These are phyloP conservation scores for Sarcophaga rosellei DNA, from an alignment of 2,888 invertebrate genomes.

Conservation along the genomic window DNA sequence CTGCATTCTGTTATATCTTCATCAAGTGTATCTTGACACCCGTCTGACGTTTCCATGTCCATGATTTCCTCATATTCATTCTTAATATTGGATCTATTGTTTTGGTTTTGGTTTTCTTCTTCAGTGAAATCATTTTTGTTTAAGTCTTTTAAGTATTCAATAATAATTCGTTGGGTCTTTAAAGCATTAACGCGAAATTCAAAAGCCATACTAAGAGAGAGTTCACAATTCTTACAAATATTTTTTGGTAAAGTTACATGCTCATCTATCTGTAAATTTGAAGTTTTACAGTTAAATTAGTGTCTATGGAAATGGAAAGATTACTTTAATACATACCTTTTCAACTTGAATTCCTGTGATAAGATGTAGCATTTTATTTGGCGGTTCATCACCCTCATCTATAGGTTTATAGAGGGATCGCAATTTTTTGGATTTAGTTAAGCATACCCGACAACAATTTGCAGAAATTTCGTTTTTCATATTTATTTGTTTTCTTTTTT, in stretches of 20 bases:
- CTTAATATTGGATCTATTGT: not conserved
- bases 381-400: conserved; percentile 76
- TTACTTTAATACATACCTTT: conserved; percentile 67
- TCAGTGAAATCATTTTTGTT: conserved; percentile 19
- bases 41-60: conserved; percentile 36
- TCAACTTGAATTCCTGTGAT: conserved; percentile 75
- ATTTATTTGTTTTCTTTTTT: not conserved
- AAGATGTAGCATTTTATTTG: conserved; percentile 76
- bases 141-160: conserved; percentile 36
- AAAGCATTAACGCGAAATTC: conserved; percentile 77
- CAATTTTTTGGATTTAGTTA: conserved; percentile 74
- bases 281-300: not conserved
- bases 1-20: conserved; percentile 33
- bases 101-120: conserved; percentile 29
- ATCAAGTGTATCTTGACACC: not conserved
- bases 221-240: conserved; percentile 77
- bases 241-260: conserved; percentile 74
- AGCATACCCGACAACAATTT: conserved; percentile 76
- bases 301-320: not conserved
- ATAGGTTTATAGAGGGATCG: conserved; percentile 76
- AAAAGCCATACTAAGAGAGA: conserved; percentile 78
- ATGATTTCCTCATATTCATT: conserved; percentile 62
- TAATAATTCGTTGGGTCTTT: conserved; percentile 75
- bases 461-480: conserved; percentile 72
- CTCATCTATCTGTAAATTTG: conserved; percentile 62